Conservation (phyloP, 1,140 invertebrate species). For the Galleria mellonella region DNA sequence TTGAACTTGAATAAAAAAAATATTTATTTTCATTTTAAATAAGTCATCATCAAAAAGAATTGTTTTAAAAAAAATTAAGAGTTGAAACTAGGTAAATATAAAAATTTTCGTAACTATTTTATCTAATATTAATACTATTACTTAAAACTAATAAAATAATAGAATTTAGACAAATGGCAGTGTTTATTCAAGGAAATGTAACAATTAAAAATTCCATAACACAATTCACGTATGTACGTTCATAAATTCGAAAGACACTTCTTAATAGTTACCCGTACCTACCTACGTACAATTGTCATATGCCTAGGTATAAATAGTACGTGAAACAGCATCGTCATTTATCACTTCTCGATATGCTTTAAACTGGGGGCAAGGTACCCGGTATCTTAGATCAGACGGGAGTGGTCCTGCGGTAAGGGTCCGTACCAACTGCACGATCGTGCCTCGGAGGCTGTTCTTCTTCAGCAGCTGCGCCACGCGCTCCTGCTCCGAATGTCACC, state of each 20-base stretch:
- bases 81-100: too few relatives aligned
- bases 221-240: constrained; percentile 45
- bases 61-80: too few relatives aligned
- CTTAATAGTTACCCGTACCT: constrained; percentile 30
- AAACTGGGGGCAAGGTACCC: constrained; percentile 29
- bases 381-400: constrained; percentile 53
- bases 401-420: constrained; percentile 58
- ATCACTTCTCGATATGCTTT: constrained; percentile 69
- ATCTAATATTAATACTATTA: too few relatives aligned
- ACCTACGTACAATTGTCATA: constrained; percentile 32
- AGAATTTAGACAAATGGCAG: constrained; percentile 61
- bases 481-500: constrained; percentile 56
- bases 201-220: constrained; percentile 62
- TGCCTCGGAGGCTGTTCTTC: constrained; percentile 37
- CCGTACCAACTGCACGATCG: constrained; percentile 59
- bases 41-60: too few relatives aligned
- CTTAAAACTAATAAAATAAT: constrained; percentile 9
- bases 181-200: constrained; percentile 67
- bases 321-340: constrained; percentile 35
- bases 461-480: constrained; percentile 18
- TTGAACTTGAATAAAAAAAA: too few relatives aligned
- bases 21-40: too few relatives aligned
- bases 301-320: constrained; percentile 27
- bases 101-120: too few relatives aligned
- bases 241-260: constrained; percentile 66